phyloP scores from a whole-genome alignment of 1,140 invertebrate genomes.

The Zaprionus tsacasi region DNA sequence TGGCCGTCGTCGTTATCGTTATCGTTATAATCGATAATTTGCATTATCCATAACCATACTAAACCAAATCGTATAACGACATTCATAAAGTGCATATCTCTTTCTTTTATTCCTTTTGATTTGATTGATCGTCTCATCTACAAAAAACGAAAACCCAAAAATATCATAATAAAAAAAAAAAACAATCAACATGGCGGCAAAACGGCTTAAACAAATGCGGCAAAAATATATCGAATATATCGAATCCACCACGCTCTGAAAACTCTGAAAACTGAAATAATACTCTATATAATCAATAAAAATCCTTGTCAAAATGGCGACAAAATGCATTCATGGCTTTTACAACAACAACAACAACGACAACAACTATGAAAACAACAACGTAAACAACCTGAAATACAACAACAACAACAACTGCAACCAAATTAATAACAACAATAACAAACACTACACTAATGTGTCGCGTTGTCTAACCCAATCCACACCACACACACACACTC shows the following conservation, averaged over 20 bases:
- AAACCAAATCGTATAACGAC: constrained; percentile 42
- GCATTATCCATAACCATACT: constrained; percentile 32
- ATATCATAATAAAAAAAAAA: constrained; percentile 34
- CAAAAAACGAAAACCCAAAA: constrained; percentile 50
- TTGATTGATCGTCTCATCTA: constrained; percentile 63
- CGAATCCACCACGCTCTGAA: neutral
- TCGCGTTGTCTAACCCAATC: constrained; percentile 28
- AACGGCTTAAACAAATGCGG: constrained; percentile 76
- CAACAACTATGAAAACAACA: constrained; percentile 30
- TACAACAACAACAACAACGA: constrained; percentile 38
- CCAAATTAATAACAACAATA: constrained; percentile 17
- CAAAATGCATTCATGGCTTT: constrained; percentile 83
- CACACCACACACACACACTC: constrained; percentile 22
- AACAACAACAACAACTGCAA: constrained; percentile 38
- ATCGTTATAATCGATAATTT: constrained; percentile 21
- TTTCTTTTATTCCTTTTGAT: constrained; percentile 75
- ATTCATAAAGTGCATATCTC: constrained; percentile 72
- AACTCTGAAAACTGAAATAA: neutral
- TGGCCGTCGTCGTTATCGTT: constrained; percentile 33
- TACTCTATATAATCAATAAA: constrained; percentile 21
- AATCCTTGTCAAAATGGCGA: constrained; percentile 54
- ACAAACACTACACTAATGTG: constrained; percentile 41
- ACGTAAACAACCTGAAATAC: constrained; percentile 23
- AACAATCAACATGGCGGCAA: constrained; percentile 40
- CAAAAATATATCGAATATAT: constrained; percentile 2